Conservation (phyloP, 2,888 invertebrate species). For the Ectemnius lituratus region DNA sequence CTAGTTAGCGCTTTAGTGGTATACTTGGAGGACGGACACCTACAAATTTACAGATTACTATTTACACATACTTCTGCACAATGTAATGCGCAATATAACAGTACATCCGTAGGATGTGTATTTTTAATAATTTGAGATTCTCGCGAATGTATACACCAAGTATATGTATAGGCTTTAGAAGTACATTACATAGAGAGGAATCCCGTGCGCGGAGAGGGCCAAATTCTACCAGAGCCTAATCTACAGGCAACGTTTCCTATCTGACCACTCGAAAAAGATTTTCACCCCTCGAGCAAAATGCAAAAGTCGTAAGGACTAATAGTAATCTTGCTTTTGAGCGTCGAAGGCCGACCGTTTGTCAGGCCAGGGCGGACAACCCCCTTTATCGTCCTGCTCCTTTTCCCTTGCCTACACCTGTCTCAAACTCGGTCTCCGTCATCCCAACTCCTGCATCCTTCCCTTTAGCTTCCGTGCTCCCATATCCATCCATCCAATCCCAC, state of each 20-base stretch:
- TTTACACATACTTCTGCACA: conserved; percentile 59
- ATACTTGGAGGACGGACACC: conserved; percentile 30
- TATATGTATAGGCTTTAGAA: conserved; percentile 43
- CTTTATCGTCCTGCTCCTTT: conserved; percentile 30
- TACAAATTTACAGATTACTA: conserved; percentile 36
- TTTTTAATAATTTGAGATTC: conserved; percentile 69
- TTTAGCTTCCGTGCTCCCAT: conserved; percentile 21
- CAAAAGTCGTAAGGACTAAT: conserved; percentile 38
- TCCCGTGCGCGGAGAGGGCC: conserved; percentile 7
- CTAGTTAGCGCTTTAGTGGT: conserved; percentile 38
- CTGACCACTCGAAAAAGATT: conserved; percentile 33
- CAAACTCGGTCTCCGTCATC: background rate
- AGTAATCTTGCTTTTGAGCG: conserved; percentile 65
- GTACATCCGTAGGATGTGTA: conserved; percentile 66
- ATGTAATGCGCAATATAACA: conserved; percentile 64
- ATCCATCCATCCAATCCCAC: background rate
- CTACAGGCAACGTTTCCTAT: conserved; percentile 31
- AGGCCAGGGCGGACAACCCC: conserved; percentile 31
- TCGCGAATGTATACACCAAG: conserved; percentile 44
- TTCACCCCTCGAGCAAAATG: conserved; percentile 25
- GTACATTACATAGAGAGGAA: conserved; percentile 1
- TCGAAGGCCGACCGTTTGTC: conserved; percentile 55
- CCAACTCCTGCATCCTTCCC: conserved; percentile 6
- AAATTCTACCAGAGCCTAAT: conserved; percentile 19
- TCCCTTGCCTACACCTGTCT: background rate